Evolutionary conservation across 92 coral and sea anemone genomes (phyloP).

Genomic region (Phymanthus crucifer): DNA sequence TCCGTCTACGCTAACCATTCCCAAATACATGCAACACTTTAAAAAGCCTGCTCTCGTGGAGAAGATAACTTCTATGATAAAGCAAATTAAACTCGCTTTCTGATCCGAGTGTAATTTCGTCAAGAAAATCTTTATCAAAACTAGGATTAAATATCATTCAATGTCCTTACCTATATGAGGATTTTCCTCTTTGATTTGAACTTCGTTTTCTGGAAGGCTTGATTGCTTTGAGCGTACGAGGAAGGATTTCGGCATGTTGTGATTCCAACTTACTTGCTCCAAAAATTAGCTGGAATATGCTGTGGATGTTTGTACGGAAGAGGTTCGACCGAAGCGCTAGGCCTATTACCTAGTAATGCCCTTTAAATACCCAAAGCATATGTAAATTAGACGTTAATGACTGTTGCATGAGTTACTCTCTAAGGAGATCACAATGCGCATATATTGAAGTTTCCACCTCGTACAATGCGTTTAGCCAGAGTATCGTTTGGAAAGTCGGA

Average conservation of each 20-base stretch:
- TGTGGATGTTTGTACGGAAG: slow-evolving; percentile 17
- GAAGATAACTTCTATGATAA: background rate
- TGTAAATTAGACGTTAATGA: slow-evolving; percentile 80
- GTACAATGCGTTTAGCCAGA: background rate
- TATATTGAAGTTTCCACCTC: slow-evolving; percentile 21
- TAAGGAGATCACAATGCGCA: slow-evolving; percentile 28
- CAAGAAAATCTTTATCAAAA: background rate
- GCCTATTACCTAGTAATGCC: slow-evolving; percentile 31
- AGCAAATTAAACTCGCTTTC: background rate
- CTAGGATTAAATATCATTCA: background rate
- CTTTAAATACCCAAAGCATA: slow-evolving; percentile 43
- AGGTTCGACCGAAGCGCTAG: slow-evolving; percentile 28
- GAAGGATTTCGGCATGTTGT: slow-evolving; percentile 79
- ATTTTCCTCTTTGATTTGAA: slow-evolving; percentile 39
- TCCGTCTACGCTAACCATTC: too few species aligned
- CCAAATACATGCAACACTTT: too few species aligned
- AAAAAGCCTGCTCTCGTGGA: background rate
- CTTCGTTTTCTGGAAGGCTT: slow-evolving; percentile 12
- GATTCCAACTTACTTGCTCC: background rate
- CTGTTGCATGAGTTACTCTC: slow-evolving; percentile 43
- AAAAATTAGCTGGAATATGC: background rate
- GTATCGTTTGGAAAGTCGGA: slow-evolving; percentile 15
- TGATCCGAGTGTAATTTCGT: background rate
- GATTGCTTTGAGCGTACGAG: slow-evolving; percentile 70
- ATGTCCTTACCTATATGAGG: background rate